A percentile compares a stretch with the other conserved stretches of the same genome.
These are phyloP conservation scores for Candidula unifasciata DNA, from an alignment of 2,888 invertebrate species.

Conservation along the genomic window DNA sequence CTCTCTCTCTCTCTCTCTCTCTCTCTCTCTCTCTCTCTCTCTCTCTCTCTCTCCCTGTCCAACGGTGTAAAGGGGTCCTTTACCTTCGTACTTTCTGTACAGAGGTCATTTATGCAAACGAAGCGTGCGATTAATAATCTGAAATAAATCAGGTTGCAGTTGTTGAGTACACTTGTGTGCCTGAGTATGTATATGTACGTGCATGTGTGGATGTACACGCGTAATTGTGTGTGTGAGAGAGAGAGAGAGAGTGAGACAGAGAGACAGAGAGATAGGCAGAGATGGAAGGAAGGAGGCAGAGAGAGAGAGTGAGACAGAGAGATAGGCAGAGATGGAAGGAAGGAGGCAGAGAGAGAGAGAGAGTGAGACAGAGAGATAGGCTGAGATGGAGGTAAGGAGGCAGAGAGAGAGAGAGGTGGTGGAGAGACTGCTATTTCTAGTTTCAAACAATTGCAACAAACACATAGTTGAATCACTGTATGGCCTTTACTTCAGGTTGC, in stretches of 20 bases:
- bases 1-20: constrained; percentile 14
- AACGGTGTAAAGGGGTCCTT: neutral
- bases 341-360: neutral
- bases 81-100: neutral
- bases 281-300: neutral
- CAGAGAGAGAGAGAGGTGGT: neutral
- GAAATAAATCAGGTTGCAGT: too few relatives aligned
- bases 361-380: neutral
- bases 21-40: constrained; percentile 20
- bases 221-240: neutral
- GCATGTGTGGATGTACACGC: neutral
- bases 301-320: neutral
- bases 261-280: neutral
- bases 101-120: too few relatives aligned
- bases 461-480: too few relatives aligned
- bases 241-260: neutral
- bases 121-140: too few relatives aligned
- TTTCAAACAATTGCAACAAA: too few relatives aligned
- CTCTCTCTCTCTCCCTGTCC: neutral
- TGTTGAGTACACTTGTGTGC: too few relatives aligned
- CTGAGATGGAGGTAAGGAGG: neutral
- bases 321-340: too few relatives aligned
- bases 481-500: too few relatives aligned
- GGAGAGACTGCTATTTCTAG: too few relatives aligned
- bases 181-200: neutral